phyloP scores from a whole-genome alignment of 2,888 invertebrate species.

The Ophioninae sp. region DNA sequence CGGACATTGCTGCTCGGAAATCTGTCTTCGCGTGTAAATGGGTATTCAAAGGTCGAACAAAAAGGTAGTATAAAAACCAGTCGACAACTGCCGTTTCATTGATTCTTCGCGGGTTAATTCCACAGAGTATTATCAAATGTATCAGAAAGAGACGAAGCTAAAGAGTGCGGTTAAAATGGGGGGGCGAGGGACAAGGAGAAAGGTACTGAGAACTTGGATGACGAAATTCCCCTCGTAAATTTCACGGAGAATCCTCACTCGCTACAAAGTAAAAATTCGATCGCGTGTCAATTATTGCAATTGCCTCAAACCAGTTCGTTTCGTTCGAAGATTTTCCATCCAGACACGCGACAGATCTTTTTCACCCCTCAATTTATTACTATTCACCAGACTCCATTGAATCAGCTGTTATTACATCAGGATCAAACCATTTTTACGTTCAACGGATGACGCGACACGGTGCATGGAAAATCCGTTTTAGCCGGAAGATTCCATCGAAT shows the following conservation, averaged over 20 bases:
- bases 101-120: conserved; percentile 48
- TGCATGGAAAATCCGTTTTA: not conserved
- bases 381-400: not conserved
- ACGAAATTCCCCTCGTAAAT: conserved; percentile 55
- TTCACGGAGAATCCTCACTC: conserved; percentile 58
- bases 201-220: conserved; percentile 46
- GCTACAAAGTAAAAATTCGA: conserved; percentile 24
- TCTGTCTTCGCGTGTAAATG: conserved; percentile 4
- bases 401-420: conserved; percentile 14
- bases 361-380: not conserved
- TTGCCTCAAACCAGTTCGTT: conserved; percentile 35
- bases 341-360: not conserved
- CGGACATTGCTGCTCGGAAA: not conserved
- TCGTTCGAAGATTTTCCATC: conserved; percentile 1
- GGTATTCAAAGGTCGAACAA: conserved; percentile 21
- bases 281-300: conserved; percentile 51
- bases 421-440: not conserved
- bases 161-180: not conserved
- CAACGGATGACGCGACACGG: too few relatives aligned
- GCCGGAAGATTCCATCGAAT: too few relatives aligned
- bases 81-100: conserved; percentile 32
- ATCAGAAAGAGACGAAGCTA: conserved; percentile 17
- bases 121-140: conserved; percentile 32
- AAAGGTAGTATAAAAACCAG: conserved; percentile 6
- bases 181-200: conserved; percentile 21